Evolutionary conservation across 1,140 invertebrate species (phyloP).

Genomic region (Drosophila tropicalis): DNA sequence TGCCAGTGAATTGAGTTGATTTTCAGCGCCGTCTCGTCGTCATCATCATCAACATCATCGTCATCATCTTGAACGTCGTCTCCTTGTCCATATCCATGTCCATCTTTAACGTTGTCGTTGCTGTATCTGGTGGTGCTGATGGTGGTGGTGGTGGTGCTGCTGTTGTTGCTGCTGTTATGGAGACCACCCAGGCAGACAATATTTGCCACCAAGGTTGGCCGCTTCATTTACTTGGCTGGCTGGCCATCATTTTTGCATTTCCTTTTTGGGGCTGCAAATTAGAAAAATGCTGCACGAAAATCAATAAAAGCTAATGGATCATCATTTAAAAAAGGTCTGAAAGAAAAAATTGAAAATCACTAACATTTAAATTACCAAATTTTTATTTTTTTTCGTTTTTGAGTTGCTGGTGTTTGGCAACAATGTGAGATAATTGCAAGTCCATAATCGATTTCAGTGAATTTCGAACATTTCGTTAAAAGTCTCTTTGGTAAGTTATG

Average conservation of each 20-base stretch:
- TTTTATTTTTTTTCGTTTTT: slow-evolving; percentile 24
- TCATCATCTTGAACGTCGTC: background rate
- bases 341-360: slow-evolving; percentile 12
- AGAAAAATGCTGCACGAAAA: slow-evolving; percentile 58
- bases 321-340: slow-evolving; percentile 40
- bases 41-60: slow-evolving; percentile 23
- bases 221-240: slow-evolving; percentile 1
- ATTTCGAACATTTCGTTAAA: too few species aligned
- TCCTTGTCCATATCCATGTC: background rate
- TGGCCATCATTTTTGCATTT: slow-evolving; percentile 41
- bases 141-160: background rate
- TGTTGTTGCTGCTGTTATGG: slow-evolving; percentile 3
- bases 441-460: too few species aligned
- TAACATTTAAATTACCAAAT: slow-evolving; percentile 1
- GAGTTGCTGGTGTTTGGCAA: slow-evolving; percentile 6
- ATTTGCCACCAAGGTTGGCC: slow-evolving; percentile 59
- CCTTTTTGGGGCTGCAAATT: slow-evolving; percentile 54
- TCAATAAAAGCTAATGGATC: slow-evolving; percentile 60
- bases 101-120: slow-evolving; percentile 7
- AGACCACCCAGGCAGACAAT: slow-evolving; percentile 56
- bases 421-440: slow-evolving; percentile 54
- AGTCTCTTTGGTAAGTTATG: too few species aligned
- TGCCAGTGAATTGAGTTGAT: slow-evolving; percentile 65
- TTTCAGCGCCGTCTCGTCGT: slow-evolving; percentile 44
- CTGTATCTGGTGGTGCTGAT: background rate